These are phyloP conservation scores for Pyrgus malvae DNA, from an alignment of 2,888 invertebrate genomes.

Conservation along the genomic window DNA sequence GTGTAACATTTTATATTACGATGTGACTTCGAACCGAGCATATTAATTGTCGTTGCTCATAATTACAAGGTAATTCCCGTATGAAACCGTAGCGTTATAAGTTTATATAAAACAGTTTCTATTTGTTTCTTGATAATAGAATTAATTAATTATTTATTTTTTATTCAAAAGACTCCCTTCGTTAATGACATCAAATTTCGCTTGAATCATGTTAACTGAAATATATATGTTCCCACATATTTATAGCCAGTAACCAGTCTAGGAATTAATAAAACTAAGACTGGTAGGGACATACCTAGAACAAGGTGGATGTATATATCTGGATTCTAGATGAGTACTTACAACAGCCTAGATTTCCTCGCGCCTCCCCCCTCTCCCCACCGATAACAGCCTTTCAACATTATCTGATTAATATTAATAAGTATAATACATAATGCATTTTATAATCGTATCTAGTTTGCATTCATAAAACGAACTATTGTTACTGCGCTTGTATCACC, in stretches of 20 bases:
- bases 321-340: slow-evolving; percentile 34
- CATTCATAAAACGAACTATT: not conserved
- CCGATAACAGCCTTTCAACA: slow-evolving; percentile 37
- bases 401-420: slow-evolving; percentile 34
- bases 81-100: not conserved
- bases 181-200: slow-evolving; percentile 12
- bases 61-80: slow-evolving; percentile 6
- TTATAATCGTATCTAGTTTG: not conserved
- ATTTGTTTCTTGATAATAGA: not conserved
- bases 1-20: slow-evolving; percentile 13
- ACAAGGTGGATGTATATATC: not conserved
- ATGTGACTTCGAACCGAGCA: slow-evolving; percentile 3
- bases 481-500: not conserved
- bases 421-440: slow-evolving; percentile 15
- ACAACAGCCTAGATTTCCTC: slow-evolving; percentile 38
- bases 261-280: slow-evolving; percentile 4
- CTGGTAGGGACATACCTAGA: slow-evolving; percentile 10
- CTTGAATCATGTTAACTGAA: not conserved
- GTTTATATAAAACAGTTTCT: not conserved
- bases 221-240: too few relatives aligned
- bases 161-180: too few relatives aligned
- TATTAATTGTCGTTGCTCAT: slow-evolving; percentile 8
- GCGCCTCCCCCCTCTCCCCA: slow-evolving; percentile 38
- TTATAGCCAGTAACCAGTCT: too few relatives aligned
- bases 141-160: too few relatives aligned